Conservation (phyloP, 2,797 vertebrate species). For the Novumbra hubbsi region DNA sequence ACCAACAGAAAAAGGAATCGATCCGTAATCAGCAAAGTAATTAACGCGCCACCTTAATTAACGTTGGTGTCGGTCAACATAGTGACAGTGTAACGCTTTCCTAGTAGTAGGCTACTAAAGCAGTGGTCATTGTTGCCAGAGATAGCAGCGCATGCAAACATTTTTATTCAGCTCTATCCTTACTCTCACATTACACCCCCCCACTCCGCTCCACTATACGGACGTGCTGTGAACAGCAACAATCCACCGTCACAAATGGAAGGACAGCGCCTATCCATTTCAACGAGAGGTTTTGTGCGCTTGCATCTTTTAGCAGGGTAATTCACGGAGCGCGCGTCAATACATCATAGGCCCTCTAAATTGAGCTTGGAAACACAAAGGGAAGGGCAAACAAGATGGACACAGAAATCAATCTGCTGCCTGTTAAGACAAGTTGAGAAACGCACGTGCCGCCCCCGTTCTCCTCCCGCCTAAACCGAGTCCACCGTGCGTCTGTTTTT, state of each 20-base stretch:
- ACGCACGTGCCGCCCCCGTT: conserved; percentile 28
- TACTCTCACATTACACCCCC: not conserved
- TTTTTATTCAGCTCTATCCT: conserved; percentile 18
- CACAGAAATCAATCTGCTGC: conserved; percentile 70
- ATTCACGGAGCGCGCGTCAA: conserved; percentile 58
- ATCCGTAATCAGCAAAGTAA: no score
- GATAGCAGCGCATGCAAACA: conserved; percentile 25
- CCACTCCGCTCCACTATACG: conserved; percentile 38
- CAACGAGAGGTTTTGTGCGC: conserved; percentile 52
- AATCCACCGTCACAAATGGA: conserved; percentile 40
- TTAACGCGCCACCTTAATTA: no score
- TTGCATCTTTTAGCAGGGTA: conserved; percentile 67
- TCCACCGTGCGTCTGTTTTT: conserved; percentile 50
- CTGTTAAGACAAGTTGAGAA: conserved; percentile 50
- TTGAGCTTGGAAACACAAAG: conserved; percentile 70
- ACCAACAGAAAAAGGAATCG: not conserved
- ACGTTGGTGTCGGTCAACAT: not conserved
- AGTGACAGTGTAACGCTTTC: not conserved
- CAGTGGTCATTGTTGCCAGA: conserved; percentile 42
- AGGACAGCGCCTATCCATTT: conserved; percentile 52
- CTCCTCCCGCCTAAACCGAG: conserved; percentile 49
- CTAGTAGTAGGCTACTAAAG: not conserved
- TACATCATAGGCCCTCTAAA: conserved; percentile 67
- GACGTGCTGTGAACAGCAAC: conserved; percentile 67
- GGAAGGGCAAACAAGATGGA: conserved; percentile 70